These are phyloP conservation scores for Lasioglossum albipes DNA, from an alignment of 1,140 invertebrate species.

Conservation along the genomic window DNA sequence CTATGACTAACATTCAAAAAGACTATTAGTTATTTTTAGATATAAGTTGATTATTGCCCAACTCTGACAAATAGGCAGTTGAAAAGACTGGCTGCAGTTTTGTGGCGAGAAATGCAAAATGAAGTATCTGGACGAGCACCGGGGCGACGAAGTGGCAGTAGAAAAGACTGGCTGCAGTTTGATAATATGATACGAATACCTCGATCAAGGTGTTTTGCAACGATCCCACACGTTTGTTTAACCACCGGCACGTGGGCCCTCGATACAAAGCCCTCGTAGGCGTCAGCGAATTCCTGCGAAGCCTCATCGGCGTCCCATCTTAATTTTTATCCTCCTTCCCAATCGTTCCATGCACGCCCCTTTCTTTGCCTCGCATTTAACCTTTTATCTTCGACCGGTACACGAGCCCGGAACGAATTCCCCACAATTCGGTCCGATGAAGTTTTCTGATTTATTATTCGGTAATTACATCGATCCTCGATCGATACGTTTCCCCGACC, in stretches of 20 bases:
- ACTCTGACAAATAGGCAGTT: too few species aligned
- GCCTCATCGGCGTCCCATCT: slow-evolving; percentile 43
- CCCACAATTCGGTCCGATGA: background rate
- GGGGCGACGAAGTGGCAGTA: too few species aligned
- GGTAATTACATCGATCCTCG: slow-evolving; percentile 2
- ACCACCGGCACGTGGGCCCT: slow-evolving; percentile 23
- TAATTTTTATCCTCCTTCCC: slow-evolving; percentile 40
- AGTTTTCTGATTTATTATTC: slow-evolving; percentile 31
- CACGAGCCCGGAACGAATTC: slow-evolving; percentile 6
- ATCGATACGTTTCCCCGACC: too few species aligned
- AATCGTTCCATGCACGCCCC: slow-evolving; percentile 26
- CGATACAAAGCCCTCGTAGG: slow-evolving; percentile 53
- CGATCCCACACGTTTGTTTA: slow-evolving; percentile 33
- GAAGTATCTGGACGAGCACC: too few species aligned
- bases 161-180: background rate
- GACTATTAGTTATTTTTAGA: too few species aligned
- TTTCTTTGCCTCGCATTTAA: slow-evolving; percentile 30
- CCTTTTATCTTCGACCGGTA: slow-evolving; percentile 4
- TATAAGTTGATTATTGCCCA: too few species aligned
- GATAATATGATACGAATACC: slow-evolving; percentile 26
- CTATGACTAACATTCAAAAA: too few species aligned
- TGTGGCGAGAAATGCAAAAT: too few species aligned
- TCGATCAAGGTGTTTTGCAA: slow-evolving; percentile 38
- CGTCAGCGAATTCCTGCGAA: slow-evolving; percentile 49
- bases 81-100: too few species aligned